Evolutionary conservation across 2,888 invertebrate species (phyloP), one percentile per base, ranked within the genome.

Genomic region (Leucoptera coffeella): DNA sequence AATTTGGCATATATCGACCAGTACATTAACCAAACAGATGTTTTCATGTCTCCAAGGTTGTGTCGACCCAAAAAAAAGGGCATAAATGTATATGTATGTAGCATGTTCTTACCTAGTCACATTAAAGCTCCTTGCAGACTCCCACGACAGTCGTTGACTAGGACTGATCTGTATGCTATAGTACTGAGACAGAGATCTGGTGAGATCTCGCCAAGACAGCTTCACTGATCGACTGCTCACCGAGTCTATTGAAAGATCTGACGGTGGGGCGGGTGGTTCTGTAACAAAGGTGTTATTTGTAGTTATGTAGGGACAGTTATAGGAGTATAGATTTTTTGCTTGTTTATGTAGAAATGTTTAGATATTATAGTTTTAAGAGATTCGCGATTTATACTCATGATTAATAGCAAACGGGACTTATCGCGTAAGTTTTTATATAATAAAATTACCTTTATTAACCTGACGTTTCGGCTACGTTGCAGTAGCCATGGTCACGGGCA

Each of bases 191-290:
- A 67, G 38, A 0, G 65, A 47, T 2, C 59, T 42, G 0, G 57
- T 36, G 35, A 51, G 49, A 12, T 71, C 67, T 8, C 69, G 42
- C 72, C 72, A 72, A 0, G 72, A 72, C 1, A 72, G 26, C 23
- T 56, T 60, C 4, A 58, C 65, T 14, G 61, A 60, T 20, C 72
- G 46, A 32, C 67, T 65, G 30, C 51, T 59, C 11, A 69, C 48
- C 1, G 54, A 65, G 33, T 72, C 72, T 15, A 71, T 56, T 12
- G 65, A 59, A 14, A 72, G 28, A 25, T 71, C 71, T 3, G 59
- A 47, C 2, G 72, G 72, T 1, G 69, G 61, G 0, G 48, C 39
- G 2, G 72, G 72, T 1, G 72, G 72, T 36, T 72, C 72, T 72
- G 41, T 2, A 38, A 32, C 3, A 26, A 15, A 9, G 17, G 9